Conservation (phyloP, 2,797 vertebrate species). For the Triplophysa bombifrons region DNA sequence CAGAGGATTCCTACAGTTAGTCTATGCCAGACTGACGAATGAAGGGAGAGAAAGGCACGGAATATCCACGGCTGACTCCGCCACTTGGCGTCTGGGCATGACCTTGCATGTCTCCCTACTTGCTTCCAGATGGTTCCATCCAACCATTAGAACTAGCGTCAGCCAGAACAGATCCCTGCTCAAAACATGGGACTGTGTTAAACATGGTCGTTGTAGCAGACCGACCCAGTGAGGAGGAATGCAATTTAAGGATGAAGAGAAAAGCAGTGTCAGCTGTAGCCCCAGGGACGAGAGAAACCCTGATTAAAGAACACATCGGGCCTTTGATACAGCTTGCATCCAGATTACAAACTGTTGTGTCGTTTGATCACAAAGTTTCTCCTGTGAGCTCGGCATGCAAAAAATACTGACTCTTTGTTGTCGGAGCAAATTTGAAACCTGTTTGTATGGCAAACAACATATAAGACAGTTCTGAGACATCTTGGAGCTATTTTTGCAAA, state of each 20-base stretch:
- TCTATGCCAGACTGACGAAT: constrained; percentile 6
- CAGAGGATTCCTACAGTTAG: neutral
- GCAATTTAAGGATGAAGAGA: constrained; percentile 32
- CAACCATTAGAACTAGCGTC: constrained; percentile 36
- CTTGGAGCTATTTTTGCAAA: constrained; percentile 51
- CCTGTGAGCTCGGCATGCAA: constrained; percentile 27
- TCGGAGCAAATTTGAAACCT: neutral
- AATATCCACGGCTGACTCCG: constrained; percentile 11
- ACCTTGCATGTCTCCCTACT: constrained; percentile 48
- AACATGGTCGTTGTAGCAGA: constrained; percentile 20
- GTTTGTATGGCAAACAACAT: constrained; percentile 66
- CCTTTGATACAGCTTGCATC: constrained; percentile 69
- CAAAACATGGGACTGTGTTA: constrained; percentile 31
- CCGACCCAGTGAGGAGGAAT: constrained; percentile 21
- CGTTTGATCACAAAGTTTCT: constrained; percentile 68
- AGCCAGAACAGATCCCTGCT: neutral
- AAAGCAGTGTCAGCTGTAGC: constrained; percentile 68
- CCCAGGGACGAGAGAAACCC: constrained; percentile 61
- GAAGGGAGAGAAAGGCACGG: constrained; percentile 12
- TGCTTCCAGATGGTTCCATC: constrained; percentile 53
- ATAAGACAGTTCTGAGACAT: constrained; percentile 45
- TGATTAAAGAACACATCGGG: constrained; percentile 77
- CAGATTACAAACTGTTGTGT: constrained; percentile 68
- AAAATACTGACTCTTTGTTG: constrained; percentile 58
- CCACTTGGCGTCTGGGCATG: constrained; percentile 36